These are phyloP conservation scores for Dryadula phaetusa DNA, from an alignment of 2,888 invertebrate species.

Conservation along the genomic window DNA sequence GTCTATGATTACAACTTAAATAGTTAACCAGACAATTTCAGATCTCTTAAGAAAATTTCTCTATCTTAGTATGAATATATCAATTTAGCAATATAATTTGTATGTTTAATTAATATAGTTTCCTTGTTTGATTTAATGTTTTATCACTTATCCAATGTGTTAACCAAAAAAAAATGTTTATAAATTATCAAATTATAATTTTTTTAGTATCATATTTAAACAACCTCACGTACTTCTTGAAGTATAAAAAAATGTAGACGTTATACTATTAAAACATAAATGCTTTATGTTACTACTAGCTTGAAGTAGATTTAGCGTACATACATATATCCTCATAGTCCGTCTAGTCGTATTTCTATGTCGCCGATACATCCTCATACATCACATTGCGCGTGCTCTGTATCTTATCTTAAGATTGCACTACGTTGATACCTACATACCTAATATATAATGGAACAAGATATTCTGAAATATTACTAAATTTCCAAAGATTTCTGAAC, in stretches of 20 bases:
- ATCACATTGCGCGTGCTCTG: conserved; percentile 16
- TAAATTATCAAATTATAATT: neutral
- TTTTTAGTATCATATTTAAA: neutral
- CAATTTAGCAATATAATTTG: no score
- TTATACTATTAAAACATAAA: neutral
- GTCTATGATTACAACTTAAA: no score
- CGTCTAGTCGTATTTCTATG: conserved; percentile 12
- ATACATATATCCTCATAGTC: conserved; percentile 4
- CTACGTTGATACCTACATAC: neutral
- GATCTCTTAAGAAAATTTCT: no score
- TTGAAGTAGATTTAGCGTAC: neutral
- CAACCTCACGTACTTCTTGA: neutral
- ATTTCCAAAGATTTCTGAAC: neutral
- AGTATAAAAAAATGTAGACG: neutral
- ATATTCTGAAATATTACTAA: neutral
- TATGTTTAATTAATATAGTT: no score
- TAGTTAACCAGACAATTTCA: no score
- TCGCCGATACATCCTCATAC: conserved; percentile 23
- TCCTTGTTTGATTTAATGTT: no score
- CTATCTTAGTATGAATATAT: no score
- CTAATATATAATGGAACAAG: neutral
- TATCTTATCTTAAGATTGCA: conserved; percentile 10
- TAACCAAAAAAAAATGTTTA: no score
- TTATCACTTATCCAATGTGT: no score
- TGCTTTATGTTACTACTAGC: neutral